These are phyloP conservation scores for Pseudochirops corinnae DNA, from an alignment of 2,797 vertebrate genomes.

Conservation along the genomic window DNA sequence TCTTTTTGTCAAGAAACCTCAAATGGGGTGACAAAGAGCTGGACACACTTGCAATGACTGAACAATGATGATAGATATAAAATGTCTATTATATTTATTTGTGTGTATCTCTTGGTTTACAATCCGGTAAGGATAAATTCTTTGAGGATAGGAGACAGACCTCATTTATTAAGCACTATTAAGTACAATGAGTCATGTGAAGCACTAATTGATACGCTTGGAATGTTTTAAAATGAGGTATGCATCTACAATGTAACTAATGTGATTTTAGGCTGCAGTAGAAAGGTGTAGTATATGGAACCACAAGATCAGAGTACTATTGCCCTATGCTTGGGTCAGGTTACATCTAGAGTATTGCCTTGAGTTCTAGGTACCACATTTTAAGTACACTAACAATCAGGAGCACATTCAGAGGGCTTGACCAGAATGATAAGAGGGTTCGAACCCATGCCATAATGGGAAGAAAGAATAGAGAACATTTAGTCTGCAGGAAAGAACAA, in stretches of 20 bases:
- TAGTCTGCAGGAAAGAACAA: neutral
- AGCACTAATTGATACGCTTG: neutral
- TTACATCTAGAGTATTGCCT: neutral
- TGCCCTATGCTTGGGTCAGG: neutral
- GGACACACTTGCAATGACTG: neutral
- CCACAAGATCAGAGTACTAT: neutral
- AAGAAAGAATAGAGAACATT: neutral
- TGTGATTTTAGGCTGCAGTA: neutral
- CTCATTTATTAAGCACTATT: neutral
- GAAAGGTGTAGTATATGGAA: neutral
- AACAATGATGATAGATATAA: neutral
- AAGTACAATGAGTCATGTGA: too few relatives aligned
- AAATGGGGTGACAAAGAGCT: neutral
- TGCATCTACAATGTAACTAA: neutral
- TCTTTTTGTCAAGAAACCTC: neutral
- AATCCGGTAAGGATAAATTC: neutral
- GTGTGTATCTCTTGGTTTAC: neutral
- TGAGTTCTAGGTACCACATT: neutral
- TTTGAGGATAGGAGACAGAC: neutral
- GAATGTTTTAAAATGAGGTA: neutral
- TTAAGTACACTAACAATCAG: neutral
- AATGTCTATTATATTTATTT: neutral
- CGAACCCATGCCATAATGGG: neutral
- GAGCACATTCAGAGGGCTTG: too few relatives aligned
- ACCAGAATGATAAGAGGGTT: too few relatives aligned